phyloP scores from a whole-genome alignment of 1,140 invertebrate species.

The roundworm (Caenorhabditis elegans) region DNA sequence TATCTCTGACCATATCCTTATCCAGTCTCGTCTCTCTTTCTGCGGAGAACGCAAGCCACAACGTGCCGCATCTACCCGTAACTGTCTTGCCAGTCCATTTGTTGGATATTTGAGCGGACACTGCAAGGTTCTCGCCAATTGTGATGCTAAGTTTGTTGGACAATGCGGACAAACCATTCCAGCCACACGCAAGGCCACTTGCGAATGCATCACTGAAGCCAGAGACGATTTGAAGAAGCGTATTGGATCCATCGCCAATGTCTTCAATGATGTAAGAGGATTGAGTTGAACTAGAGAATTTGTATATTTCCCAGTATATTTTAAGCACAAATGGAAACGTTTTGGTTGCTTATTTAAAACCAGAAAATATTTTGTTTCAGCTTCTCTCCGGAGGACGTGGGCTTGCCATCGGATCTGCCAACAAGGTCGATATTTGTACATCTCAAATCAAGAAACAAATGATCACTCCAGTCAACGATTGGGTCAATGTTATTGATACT shows the following conservation, averaged over 20 bases:
- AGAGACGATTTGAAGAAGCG: slow-evolving; percentile 60
- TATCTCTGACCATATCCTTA: slow-evolving; percentile 65
- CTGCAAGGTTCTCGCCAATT: slow-evolving; percentile 50
- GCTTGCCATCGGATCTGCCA: slow-evolving; percentile 50
- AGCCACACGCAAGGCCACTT: slow-evolving; percentile 54
- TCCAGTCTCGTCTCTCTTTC: slow-evolving; percentile 63
- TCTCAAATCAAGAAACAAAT: slow-evolving; percentile 63
- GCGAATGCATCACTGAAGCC: slow-evolving; percentile 65
- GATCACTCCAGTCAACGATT: slow-evolving; percentile 65
- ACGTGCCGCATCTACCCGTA: slow-evolving; percentile 54
- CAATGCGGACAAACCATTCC: slow-evolving; percentile 48
- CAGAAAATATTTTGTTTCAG: slow-evolving; percentile 32
- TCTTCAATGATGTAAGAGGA: slow-evolving; percentile 57
- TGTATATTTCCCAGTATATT: too few relatives aligned
- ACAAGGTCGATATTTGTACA: slow-evolving; percentile 64
- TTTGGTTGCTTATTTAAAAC: too few relatives aligned
- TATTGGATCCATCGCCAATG: slow-evolving; percentile 62
- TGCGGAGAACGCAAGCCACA: slow-evolving; percentile 64
- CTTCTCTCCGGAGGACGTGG: slow-evolving; percentile 43
- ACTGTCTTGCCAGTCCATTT: slow-evolving; percentile 60
- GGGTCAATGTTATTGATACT: slow-evolving; percentile 62
- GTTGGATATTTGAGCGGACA: slow-evolving; percentile 56
- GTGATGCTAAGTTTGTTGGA: slow-evolving; percentile 50
- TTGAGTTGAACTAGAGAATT: background rate
- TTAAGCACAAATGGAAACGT: too few relatives aligned